Base-by-base conservation (phyloP, 2,888 invertebrate genomes). In the Ormia ochracea region DNA sequence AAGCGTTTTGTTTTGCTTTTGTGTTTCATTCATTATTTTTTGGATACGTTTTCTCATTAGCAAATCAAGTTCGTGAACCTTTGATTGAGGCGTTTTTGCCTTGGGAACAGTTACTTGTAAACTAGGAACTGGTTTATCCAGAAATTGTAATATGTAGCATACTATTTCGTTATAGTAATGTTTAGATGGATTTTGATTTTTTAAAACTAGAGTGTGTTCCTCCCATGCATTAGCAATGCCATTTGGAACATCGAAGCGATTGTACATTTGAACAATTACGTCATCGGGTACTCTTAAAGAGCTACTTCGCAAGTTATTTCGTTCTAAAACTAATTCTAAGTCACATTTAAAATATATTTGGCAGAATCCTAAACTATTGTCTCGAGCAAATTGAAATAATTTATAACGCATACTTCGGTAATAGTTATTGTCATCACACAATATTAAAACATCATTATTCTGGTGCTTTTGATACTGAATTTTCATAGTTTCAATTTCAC, bases 341-440 rank as follows among this genome's bases (percentile, higher is more conserved):
- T 73, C 38, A 5, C 79, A 59, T 33, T 78, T 70, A 2, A 89
- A 81, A 78, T 85, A 84, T 31, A 89, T 82, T 81, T 89, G 88
- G 0, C 85, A 85, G 77, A 84, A 89, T 3, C 83, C 65, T 7
- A 85, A 77, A 21, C 61, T 19, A 2, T 82, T 45, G 4, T 63
- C 19, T 21, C 83, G 83, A 6, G 86, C 83, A 9, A 88, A 38
- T 81, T 89, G 87, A 41, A 85, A 85, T 0, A 89, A 68, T 68
- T 88, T 86, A 61, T 87, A 84, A 12, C 90, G 86, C 89, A 89
- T 89, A 23, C 89, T 88, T 59, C 83, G 82, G 69, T 89, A 89
- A 54, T 87, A 89, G 61, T 88, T 85, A 70, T 89, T 89, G 73
- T 89, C 90, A 82, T 89, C 90, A 66, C 87, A 86, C 21, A 89